A percentile compares a stretch with the other conserved stretches of the same genome.
Conservation (phyloP, 2,888 invertebrate genomes). For the Mylabris sibirica region DNA sequence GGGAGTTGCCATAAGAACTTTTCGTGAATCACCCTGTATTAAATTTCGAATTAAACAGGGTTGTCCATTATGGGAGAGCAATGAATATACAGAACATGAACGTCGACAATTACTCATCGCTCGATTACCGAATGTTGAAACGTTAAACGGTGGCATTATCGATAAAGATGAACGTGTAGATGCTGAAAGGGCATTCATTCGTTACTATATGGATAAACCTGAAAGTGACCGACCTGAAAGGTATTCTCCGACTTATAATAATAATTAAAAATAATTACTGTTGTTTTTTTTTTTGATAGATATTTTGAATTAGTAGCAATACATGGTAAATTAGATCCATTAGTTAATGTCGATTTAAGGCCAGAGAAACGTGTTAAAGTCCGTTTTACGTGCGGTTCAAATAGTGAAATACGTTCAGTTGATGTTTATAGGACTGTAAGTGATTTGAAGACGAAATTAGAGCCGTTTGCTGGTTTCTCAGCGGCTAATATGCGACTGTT, state of each 20-base stretch:
- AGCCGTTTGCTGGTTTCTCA: constrained; percentile 81
- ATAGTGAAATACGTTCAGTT: constrained; percentile 76
- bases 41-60: constrained; percentile 55
- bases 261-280: background rate
- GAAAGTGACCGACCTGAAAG: constrained; percentile 83
- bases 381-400: constrained; percentile 80
- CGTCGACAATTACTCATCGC: constrained; percentile 87
- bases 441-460: constrained; percentile 82
- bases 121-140: constrained; percentile 82
- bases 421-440: constrained; percentile 83
- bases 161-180: constrained; percentile 87
- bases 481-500: constrained; percentile 87
- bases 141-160: constrained; percentile 87
- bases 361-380: constrained; percentile 89
- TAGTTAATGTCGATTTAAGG: constrained; percentile 86
- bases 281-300: constrained; percentile 61
- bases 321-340: constrained; percentile 89
- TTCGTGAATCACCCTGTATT: background rate
- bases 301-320: constrained; percentile 82
- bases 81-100: constrained; percentile 89
- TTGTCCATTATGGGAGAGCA: constrained; percentile 77
- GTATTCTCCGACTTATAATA: constrained; percentile 57
- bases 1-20: no score
- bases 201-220: constrained; percentile 89
- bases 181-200: constrained; percentile 91